These are phyloP conservation scores for Drosophila bocki DNA, from an alignment of 1,140 invertebrate genomes.

Conservation along the genomic window DNA sequence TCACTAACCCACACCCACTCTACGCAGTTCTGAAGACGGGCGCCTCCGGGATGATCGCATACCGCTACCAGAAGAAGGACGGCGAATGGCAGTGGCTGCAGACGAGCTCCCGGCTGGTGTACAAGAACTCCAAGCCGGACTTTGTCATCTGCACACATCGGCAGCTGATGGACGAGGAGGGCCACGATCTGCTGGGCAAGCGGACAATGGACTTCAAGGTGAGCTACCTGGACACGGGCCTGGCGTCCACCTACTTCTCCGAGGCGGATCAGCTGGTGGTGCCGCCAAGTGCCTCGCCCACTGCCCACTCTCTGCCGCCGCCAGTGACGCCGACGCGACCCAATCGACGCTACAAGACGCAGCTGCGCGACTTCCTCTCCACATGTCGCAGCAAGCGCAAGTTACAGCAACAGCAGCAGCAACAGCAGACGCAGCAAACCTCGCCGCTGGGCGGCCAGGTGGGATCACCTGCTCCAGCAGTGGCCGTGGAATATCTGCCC, in stretches of 20 bases:
- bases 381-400: constrained; percentile 96
- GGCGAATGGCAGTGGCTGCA: constrained; percentile 99
- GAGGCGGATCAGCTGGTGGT: constrained; percentile 93
- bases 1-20: too few relatives aligned
- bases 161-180: constrained; percentile 99
- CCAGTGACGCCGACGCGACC: constrained; percentile 90
- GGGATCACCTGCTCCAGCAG: constrained; percentile 85
- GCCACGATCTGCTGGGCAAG: constrained; percentile 97
- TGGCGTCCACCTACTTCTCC: constrained; percentile 95
- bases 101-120: constrained; percentile 97
- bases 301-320: constrained; percentile 85
- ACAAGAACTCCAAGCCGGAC: constrained; percentile 99
- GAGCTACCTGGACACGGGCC: constrained; percentile 96
- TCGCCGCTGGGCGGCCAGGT: constrained; percentile 82
- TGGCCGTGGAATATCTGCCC: constrained; percentile 89
- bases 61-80: constrained; percentile 97
- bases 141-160: constrained; percentile 99
- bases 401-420: constrained; percentile 86
- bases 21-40: constrained; percentile 98
- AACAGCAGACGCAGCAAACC: constrained; percentile 87
- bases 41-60: constrained; percentile 99
- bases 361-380: constrained; percentile 95
- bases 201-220: constrained; percentile 99
- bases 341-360: constrained; percentile 95
- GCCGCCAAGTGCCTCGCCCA: constrained; percentile 85